Base-by-base conservation (phyloP, 2,797 vertebrate species). In the Rhinophrynus dorsalis region DNA sequence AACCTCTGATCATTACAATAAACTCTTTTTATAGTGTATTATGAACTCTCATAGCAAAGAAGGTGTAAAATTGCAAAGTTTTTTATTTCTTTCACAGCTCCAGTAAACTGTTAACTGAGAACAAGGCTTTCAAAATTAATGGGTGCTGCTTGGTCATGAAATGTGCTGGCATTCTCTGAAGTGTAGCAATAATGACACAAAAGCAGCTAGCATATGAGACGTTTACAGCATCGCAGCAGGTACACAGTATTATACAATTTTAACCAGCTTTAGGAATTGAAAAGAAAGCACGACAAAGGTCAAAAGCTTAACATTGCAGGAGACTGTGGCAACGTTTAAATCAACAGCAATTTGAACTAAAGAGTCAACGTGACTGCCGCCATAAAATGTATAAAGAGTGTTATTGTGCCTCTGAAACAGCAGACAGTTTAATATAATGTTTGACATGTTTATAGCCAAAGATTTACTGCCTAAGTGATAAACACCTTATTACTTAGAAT, bases 401-500 rank as follows among this genome's bases (percentile, higher is more conserved):
- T 81, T 84, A 88, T 76, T 90, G 82, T 90, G 74, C 76, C 76
- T 78, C 76, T 75, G 74, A 82, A 83, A 84, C 81, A 87, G 81
- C 83, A 84, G 81, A 81, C 81, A 74, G 72, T 84, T 90, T 89
- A 88, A 88, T 76, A 86, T 83, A 85, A 89, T 84, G 85, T 82
- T 75, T 86, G 88, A 82, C 85, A 84, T 82, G 81, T 89, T 88
- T 89, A 89, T 88, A 81, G 84, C 78, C 83, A 77, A 77, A 87
- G 83, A 91, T 91, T 92, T 90, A 89, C 84, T 85, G 80, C 84
- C 79, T 51, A 79, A 61, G 83, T 86, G 88, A 88, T 86, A 88
- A 89, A 90, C 84, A 86, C 80, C 82, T 89, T 89, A 89, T 88
- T 90, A 86, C 82, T 83, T 83, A 88, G 80, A 85, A 85, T 83